A percentile compares a stretch with the other conserved stretches of the same genome.
Conservation (phyloP, 2,888 invertebrate genomes). For the Eristalinus sepulchralis region DNA sequence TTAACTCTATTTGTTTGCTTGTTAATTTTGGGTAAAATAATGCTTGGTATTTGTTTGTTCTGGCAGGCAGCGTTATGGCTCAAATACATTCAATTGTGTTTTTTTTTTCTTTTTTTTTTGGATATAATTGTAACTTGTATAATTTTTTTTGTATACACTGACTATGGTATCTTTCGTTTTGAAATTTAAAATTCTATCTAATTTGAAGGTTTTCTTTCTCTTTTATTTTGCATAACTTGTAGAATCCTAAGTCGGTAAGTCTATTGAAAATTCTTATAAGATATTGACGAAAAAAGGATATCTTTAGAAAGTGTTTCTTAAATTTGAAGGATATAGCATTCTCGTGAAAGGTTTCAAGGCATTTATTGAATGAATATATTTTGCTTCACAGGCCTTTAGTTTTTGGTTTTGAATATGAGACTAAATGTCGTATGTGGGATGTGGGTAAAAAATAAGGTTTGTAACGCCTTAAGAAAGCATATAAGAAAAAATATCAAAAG, state of each 20-base stretch:
- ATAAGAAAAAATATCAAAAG: too few relatives aligned
- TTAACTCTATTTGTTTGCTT: background rate
- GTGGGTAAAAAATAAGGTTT: too few relatives aligned
- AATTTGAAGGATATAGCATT: background rate
- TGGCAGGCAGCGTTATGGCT: constrained; percentile 26
- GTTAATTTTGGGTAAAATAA: background rate
- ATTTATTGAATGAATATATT: background rate
- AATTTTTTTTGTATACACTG: constrained; percentile 4
- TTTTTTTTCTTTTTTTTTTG: background rate
- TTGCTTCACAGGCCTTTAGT: background rate
- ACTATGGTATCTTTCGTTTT: background rate
- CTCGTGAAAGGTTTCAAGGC: background rate
- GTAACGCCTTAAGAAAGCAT: too few relatives aligned
- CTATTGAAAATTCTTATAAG: background rate
- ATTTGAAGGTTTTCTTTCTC: background rate
- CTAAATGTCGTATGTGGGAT: too few relatives aligned
- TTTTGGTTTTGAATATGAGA: too few relatives aligned
- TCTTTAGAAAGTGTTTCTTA: background rate
- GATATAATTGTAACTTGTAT: background rate
- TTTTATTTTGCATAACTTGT: background rate
- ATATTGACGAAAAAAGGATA: background rate
- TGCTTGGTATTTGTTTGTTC: background rate
- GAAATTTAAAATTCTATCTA: constrained; percentile 39
- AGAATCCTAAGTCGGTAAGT: background rate
- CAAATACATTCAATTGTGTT: background rate